Conservation (phyloP, 2,888 invertebrate species). For the Tachina lurida region DNA sequence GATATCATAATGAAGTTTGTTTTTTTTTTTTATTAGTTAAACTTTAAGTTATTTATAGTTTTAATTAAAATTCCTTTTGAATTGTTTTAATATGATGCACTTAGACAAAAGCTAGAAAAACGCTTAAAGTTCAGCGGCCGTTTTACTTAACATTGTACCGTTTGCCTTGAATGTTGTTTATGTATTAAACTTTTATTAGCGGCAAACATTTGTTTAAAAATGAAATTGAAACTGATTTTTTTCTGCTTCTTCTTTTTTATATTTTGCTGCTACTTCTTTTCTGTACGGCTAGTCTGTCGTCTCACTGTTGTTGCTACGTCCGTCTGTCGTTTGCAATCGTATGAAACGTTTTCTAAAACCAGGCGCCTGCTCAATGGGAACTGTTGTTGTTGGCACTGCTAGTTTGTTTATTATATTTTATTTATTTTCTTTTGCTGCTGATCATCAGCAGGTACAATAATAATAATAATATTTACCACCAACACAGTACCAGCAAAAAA, state of each 20-base stretch:
- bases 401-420: not conserved
- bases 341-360: constrained; percentile 42
- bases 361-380: constrained; percentile 59
- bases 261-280: not conserved
- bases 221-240: constrained; percentile 79
- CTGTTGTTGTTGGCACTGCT: constrained; percentile 37
- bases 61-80: constrained; percentile 48
- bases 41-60: constrained; percentile 18
- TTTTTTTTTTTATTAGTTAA: not conserved
- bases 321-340: constrained; percentile 47
- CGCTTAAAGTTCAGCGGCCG: constrained; percentile 11
- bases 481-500: constrained; percentile 17
- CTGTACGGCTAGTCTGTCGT: constrained; percentile 6
- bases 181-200: constrained; percentile 79
- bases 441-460: constrained; percentile 43
- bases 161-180: constrained; percentile 79
- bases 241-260: constrained; percentile 32
- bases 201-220: constrained; percentile 80
- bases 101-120: not conserved
- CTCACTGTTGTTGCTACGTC: constrained; percentile 4
- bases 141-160: constrained; percentile 72
- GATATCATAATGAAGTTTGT: constrained; percentile 38
- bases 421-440: constrained; percentile 21
- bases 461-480: constrained; percentile 33
- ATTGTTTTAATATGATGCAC: constrained; percentile 9